Percentiles rank a stretch among this genome's conserved stretches.
These are phyloP conservation scores for Recurvirostra avosetta DNA, from an alignment of 2,113 vertebrate genomes.

Conservation along the genomic window DNA sequence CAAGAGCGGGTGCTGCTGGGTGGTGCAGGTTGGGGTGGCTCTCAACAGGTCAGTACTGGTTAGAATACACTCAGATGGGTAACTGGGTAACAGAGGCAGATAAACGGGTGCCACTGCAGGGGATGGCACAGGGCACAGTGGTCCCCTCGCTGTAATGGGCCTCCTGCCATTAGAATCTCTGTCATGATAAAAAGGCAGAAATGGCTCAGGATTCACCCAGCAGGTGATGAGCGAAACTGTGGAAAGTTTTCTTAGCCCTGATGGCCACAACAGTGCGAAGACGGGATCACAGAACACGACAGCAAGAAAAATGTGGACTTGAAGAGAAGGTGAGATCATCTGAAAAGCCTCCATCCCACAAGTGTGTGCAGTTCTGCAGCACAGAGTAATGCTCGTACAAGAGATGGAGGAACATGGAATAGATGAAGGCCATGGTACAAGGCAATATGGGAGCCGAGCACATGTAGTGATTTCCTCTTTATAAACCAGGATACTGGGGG, in stretches of 20 bases:
- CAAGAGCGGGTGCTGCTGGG: not conserved
- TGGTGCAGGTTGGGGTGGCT: not conserved
- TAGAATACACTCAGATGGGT: not conserved
- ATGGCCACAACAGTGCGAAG: not conserved
- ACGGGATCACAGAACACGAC: accelerated
- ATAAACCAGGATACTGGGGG: not conserved
- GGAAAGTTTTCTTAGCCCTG: not conserved
- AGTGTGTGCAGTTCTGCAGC: not conserved
- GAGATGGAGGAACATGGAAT: not conserved
- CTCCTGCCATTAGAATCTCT: not conserved
- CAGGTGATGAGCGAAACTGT: accelerated
- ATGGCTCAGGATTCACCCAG: not conserved
- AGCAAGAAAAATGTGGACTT: not conserved
- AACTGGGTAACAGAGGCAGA: not conserved
- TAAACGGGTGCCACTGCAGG: not conserved
- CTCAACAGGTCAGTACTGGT: not conserved
- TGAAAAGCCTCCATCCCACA: not conserved
- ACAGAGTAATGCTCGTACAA: not conserved
- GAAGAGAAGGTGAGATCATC: not conserved
- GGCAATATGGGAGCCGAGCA: not conserved
- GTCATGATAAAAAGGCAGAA: not conserved
- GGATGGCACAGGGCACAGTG: accelerated
- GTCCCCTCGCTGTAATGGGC: not conserved
- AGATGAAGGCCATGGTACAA: not conserved
- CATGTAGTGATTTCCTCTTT: not conserved